Conservation (phyloP, 2,113 vertebrate genomes). For the Microtus ochrogaster region DNA sequence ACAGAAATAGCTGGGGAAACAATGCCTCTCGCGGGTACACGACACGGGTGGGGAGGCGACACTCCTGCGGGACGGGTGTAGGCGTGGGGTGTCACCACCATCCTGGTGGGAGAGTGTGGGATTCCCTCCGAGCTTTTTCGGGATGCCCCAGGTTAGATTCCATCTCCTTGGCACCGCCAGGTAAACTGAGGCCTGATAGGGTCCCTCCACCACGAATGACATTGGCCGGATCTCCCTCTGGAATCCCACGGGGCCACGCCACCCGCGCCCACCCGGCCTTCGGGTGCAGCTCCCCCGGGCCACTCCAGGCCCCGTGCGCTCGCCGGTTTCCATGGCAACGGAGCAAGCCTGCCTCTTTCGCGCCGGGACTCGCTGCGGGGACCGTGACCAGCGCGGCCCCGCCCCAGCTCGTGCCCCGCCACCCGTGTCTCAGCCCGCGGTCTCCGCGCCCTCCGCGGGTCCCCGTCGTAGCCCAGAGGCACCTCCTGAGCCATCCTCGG, state of each 20-base stretch:
- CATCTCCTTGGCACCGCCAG: background rate
- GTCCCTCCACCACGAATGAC: background rate
- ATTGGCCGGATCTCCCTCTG: background rate
- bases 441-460: background rate
- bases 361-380: background rate
- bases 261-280: background rate
- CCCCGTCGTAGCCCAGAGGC: background rate
- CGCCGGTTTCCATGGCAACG: constrained; percentile 68
- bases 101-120: background rate
- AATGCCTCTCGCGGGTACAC: background rate
- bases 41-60: background rate
- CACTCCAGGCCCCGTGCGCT: background rate
- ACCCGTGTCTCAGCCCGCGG: background rate
- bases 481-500: background rate
- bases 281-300: background rate
- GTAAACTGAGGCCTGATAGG: background rate
- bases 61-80: background rate
- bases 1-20: constrained; percentile 65
- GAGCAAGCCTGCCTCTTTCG: constrained; percentile 31
- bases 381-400: background rate
- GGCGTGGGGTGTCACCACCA: background rate
- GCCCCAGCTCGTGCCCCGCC: constrained; percentile 21
- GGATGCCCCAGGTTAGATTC: background rate
- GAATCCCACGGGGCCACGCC: background rate
- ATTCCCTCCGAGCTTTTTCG: background rate